A percentile compares a stretch with the other conserved stretches of the same genome.
These are phyloP conservation scores for Trachelus tabidus DNA, from an alignment of 2,888 invertebrate species.

Conservation along the genomic window DNA sequence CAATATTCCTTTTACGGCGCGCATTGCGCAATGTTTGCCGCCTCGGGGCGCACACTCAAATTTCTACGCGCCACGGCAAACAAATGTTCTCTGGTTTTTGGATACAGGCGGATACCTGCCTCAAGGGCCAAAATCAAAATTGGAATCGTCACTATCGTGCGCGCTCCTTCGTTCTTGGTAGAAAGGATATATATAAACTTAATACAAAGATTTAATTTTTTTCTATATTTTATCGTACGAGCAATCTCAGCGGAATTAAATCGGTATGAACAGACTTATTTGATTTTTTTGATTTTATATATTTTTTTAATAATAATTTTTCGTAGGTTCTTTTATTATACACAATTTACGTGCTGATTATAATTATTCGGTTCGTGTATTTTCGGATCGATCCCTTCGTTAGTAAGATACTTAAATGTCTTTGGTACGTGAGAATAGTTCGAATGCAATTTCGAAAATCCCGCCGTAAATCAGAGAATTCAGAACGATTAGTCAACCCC, in stretches of 20 bases:
- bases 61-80: neutral
- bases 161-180: neutral
- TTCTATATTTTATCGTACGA: neutral
- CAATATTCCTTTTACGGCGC: neutral
- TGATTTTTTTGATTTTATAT: neutral
- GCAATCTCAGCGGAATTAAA: too few relatives aligned
- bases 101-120: neutral
- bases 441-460: neutral
- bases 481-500: neutral
- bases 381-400: too few relatives aligned
- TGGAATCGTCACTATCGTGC: neutral
- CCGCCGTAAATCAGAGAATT: neutral
- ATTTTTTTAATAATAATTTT: neutral
- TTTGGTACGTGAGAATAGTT: neutral
- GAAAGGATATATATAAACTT: neutral
- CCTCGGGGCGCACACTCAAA: conserved; percentile 2
- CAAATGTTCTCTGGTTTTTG: neutral
- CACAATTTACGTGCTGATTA: neutral
- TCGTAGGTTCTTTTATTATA: neutral
- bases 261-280: too few relatives aligned
- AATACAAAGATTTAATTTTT: neutral
- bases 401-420: neutral
- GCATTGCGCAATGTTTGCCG: conserved; percentile 30
- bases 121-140: neutral
- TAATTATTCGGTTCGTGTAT: rapidly evolving